These are phyloP conservation scores for Phengaris arion DNA, from an alignment of 2,888 invertebrate genomes.

Conservation along the genomic window DNA sequence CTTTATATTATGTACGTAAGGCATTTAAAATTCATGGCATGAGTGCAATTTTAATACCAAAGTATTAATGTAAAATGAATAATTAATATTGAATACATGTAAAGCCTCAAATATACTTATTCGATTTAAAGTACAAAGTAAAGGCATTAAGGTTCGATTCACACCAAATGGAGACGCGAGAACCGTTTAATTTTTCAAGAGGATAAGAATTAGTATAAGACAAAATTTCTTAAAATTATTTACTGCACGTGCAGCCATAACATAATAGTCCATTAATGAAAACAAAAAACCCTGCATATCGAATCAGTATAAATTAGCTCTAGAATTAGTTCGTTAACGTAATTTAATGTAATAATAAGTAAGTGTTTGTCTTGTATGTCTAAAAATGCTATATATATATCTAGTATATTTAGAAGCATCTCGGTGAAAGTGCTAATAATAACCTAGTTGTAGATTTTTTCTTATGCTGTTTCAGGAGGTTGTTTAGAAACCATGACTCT, in stretches of 20 bases:
- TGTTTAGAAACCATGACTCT: constrained; percentile 60
- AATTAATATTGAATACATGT: no score
- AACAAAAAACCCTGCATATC: no score
- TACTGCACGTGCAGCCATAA: no score
- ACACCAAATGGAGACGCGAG: no score
- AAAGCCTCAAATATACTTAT: no score
- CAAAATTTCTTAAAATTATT: no score
- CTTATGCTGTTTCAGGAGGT: constrained; percentile 41
- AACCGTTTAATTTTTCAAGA: no score
- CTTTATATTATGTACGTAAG: background rate
- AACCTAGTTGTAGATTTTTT: constrained; percentile 8
- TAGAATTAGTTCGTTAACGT: background rate
- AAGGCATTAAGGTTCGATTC: no score
- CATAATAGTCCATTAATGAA: no score
- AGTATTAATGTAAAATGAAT: background rate
- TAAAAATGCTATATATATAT: background rate
- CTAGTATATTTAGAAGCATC: background rate
- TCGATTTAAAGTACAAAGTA: no score
- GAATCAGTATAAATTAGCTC: background rate
- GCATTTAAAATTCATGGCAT: background rate
- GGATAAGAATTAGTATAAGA: no score
- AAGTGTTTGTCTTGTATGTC: background rate
- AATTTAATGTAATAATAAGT: constrained; percentile 27
- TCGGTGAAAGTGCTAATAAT: background rate
- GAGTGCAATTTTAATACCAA: constrained; percentile 12